Evolutionary conservation across 2,888 invertebrate genomes (phyloP).

Genomic region (Matsumyia berberina): DNA sequence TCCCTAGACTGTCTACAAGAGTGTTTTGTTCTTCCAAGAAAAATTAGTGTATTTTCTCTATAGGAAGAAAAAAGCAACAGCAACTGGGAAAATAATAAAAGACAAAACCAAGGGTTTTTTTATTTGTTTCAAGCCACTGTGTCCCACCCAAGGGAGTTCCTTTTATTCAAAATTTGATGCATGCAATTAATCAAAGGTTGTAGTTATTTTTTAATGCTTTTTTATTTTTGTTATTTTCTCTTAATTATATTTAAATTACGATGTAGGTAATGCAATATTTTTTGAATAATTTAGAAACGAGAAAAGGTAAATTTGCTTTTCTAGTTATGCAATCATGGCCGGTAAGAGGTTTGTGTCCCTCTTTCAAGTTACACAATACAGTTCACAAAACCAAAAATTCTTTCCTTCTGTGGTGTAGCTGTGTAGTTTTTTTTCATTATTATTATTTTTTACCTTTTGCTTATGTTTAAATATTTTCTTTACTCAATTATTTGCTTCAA

Average conservation of each 20-base stretch:
- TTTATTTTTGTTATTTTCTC: constrained; percentile 7
- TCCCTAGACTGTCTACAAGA: too few relatives aligned
- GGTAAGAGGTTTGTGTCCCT: too few relatives aligned
- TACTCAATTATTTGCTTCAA: constrained; percentile 17
- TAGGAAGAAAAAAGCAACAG: too few relatives aligned
- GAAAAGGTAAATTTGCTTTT: background rate
- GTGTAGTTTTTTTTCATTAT: background rate
- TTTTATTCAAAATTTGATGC: constrained; percentile 31
- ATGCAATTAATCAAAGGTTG: constrained; percentile 23
- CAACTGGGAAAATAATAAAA: too few relatives aligned
- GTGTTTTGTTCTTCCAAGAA: too few relatives aligned
- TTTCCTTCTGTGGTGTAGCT: constrained; percentile 21
- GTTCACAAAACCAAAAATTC: constrained; percentile 9
- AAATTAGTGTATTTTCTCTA: too few relatives aligned
- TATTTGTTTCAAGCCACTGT: constrained; percentile 11
- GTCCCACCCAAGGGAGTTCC: background rate
- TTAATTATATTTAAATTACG: constrained; percentile 12
- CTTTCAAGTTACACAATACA: constrained; percentile 2
- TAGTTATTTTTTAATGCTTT: too few relatives aligned
- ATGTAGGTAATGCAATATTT: constrained; percentile 17
- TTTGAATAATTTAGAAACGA: constrained; percentile 13
- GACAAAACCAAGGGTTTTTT: too few relatives aligned
- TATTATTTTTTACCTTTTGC: too few relatives aligned
- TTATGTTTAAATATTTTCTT: too few relatives aligned
- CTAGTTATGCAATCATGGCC: constrained; percentile 2